Percentiles rank a stretch among this genome's conserved stretches.
Evolutionary conservation across 1,140 invertebrate genomes (phyloP).

Genomic region (Holcopasites calliopsidis): DNA sequence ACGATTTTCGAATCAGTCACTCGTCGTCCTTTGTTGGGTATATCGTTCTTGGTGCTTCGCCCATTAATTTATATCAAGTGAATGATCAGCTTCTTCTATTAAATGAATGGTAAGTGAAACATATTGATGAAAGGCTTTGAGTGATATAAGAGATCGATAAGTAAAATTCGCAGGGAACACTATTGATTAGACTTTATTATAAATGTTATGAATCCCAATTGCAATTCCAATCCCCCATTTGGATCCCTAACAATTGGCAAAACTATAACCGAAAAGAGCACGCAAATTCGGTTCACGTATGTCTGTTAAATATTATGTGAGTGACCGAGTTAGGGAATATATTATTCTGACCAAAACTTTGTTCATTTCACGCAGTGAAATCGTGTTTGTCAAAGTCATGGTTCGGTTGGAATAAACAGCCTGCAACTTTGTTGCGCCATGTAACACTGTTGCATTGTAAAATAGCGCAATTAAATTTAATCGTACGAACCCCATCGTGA

Average conservation of each 20-base stretch:
- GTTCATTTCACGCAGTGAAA: slow-evolving; percentile 34
- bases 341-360: slow-evolving; percentile 31
- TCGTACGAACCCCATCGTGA: not conserved
- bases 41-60: not conserved
- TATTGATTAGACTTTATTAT: no score
- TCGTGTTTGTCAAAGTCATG: slow-evolving; percentile 35
- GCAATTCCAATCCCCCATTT: no score
- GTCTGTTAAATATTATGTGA: slow-evolving; percentile 13
- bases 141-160: no score
- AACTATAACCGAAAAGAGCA: not conserved
- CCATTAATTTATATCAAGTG: not conserved
- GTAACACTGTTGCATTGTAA: slow-evolving; percentile 23
- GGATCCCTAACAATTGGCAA: not conserved
- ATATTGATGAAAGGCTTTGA: no score
- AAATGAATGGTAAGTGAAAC: not conserved
- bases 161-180: no score
- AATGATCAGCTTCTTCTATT: not conserved
- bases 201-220: no score
- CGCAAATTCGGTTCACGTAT: not conserved
- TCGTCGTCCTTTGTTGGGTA: not conserved
- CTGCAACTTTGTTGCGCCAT: slow-evolving; percentile 24
- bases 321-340: slow-evolving; percentile 3
- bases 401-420: slow-evolving; percentile 24
- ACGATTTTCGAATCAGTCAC: not conserved
- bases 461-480: slow-evolving; percentile 42